Conservation (phyloP, 1,140 invertebrate species). For the Anoplolepis gracilipes region DNA sequence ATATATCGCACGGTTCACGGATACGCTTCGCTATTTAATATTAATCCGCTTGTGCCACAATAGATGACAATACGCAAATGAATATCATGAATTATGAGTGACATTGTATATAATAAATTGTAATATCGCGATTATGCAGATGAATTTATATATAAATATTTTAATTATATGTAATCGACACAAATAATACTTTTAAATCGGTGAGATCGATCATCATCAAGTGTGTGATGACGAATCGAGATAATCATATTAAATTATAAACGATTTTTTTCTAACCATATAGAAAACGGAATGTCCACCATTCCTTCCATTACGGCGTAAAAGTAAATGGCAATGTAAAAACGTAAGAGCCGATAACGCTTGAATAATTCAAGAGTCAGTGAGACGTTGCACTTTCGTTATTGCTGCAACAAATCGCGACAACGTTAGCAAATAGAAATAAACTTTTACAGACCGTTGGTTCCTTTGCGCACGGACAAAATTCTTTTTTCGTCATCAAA, state of each 20-base stretch:
- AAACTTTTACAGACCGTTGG: slow-evolving; percentile 46
- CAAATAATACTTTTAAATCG: slow-evolving; percentile 8
- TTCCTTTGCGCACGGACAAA: neutral
- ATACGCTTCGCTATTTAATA: slow-evolving; percentile 40
- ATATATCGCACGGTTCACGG: neutral
- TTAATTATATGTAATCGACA: slow-evolving; percentile 27
- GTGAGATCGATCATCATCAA: slow-evolving; percentile 2
- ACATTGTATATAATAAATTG: slow-evolving; percentile 47
- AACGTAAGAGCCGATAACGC: slow-evolving; percentile 42
- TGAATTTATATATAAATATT: slow-evolving; percentile 32
- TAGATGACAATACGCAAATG: slow-evolving; percentile 39
- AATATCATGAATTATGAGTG: slow-evolving; percentile 52
- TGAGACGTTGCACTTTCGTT: slow-evolving; percentile 56
- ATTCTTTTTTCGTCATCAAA: neutral
- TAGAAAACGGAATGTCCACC: neutral
- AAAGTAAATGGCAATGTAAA: slow-evolving; percentile 44
- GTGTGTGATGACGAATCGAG: neutral
- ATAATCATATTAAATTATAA: slow-evolving; percentile 12
- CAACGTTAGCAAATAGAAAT: slow-evolving; percentile 52
- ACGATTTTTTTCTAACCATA: neutral
- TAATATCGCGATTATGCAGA: slow-evolving; percentile 52
- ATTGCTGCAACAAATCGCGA: slow-evolving; percentile 50
- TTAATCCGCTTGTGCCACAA: slow-evolving; percentile 43
- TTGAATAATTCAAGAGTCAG: slow-evolving; percentile 56
- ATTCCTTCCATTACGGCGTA: slow-evolving; percentile 35